phyloP scores from a whole-genome alignment of 2,113 vertebrate species.

The Drymodes brunneopygia region DNA sequence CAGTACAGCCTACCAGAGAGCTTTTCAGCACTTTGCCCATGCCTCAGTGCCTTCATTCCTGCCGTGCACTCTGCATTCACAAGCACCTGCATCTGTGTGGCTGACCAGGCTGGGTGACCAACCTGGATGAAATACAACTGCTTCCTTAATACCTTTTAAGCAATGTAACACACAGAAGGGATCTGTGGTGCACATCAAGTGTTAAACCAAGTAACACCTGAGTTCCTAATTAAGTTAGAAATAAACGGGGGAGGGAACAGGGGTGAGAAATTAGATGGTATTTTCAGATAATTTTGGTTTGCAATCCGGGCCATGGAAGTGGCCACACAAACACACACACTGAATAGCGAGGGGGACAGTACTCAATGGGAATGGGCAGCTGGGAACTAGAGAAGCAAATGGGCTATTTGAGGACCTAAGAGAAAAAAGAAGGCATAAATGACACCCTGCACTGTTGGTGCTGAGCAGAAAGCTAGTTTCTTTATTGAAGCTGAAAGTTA shows the following conservation, averaged over 20 bases:
- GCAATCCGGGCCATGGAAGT: background rate
- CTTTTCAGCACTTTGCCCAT: background rate
- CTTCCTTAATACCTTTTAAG: background rate
- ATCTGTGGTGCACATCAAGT: background rate
- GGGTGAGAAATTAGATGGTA: background rate
- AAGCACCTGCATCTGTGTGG: background rate
- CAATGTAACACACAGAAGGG: background rate
- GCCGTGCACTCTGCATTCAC: background rate
- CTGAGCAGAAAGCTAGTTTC: background rate
- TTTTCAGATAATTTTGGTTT: background rate
- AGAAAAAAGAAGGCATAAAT: background rate
- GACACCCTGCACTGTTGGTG: background rate
- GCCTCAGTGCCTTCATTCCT: background rate
- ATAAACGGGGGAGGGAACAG: fast-evolving
- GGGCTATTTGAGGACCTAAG: background rate
- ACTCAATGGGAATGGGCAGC: background rate
- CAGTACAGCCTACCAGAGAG: background rate
- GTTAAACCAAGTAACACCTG: background rate
- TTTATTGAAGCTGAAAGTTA: background rate
- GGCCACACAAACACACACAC: background rate
- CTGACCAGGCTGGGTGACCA: background rate
- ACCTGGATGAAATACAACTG: background rate
- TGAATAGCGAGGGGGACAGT: fast-evolving
- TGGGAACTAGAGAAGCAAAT: background rate
- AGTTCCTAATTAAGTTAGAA: background rate